Evolutionary conservation across 2,888 invertebrate species (phyloP).

Genomic region (Ornithoptera priamus): DNA sequence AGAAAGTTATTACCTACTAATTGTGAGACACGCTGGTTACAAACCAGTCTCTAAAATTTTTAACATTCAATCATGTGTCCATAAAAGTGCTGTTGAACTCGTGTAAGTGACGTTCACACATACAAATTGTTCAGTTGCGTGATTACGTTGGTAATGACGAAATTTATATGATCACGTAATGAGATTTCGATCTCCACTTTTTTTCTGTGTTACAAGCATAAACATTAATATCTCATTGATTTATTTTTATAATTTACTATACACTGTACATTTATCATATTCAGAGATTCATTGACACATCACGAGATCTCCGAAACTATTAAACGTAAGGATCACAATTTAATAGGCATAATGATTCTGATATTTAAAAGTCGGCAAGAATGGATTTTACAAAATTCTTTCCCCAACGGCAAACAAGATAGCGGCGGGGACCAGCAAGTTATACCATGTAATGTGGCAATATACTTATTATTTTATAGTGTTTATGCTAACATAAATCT

Average conservation of each 20-base stretch:
- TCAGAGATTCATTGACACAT: too few species aligned
- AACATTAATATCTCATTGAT: slow-evolving; percentile 20
- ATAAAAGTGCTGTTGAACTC: slow-evolving; percentile 34
- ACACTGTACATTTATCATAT: too few species aligned
- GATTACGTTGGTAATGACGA: slow-evolving; percentile 46
- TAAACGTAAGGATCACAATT: too few species aligned
- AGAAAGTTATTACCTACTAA: slow-evolving; percentile 34
- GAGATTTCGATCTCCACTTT: slow-evolving; percentile 47
- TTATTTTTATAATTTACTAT: background rate
- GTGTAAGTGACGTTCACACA: slow-evolving; percentile 49
- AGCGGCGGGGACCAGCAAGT: too few species aligned
- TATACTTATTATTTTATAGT: too few species aligned
- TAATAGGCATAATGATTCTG: too few species aligned
- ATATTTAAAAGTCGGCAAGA: too few species aligned
- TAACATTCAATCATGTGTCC: slow-evolving; percentile 25
- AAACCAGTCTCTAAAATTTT: slow-evolving; percentile 18
- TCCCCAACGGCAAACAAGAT: too few species aligned
- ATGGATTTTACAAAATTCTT: too few species aligned
- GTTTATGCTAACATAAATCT: too few species aligned
- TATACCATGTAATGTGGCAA: too few species aligned
- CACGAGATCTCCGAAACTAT: too few species aligned
- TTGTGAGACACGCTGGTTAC: slow-evolving; percentile 1
- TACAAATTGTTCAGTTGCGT: slow-evolving; percentile 50
- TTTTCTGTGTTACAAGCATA: slow-evolving; percentile 21
- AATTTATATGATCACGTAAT: slow-evolving; percentile 50